phyloP scores from a whole-genome alignment of 2,797 vertebrate genomes.

The Crypturellus tataupa region DNA sequence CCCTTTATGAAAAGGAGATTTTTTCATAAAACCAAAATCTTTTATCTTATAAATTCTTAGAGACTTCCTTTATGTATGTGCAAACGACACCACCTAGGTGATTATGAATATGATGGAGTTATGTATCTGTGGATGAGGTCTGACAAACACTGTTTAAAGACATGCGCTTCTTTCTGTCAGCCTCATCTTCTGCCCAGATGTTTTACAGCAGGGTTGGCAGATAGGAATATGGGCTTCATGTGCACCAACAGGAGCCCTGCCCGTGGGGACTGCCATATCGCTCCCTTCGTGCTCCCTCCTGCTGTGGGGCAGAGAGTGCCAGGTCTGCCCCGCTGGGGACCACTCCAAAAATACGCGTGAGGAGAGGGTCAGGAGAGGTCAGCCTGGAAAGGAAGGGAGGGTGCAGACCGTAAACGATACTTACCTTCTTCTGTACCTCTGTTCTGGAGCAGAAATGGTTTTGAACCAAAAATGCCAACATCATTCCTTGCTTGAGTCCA shows the following conservation, averaged over 20 bases:
- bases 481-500: not conserved
- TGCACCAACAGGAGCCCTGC: not conserved
- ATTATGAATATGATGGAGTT: not conserved
- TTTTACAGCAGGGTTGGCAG: not conserved
- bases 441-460: not conserved
- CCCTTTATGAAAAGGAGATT: not conserved
- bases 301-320: not conserved
- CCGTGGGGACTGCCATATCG: not conserved
- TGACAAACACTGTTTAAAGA: not conserved
- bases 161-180: not conserved
- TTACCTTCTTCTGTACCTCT: not conserved
- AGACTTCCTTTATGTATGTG: not conserved
- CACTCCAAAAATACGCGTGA: fast-evolving
- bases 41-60: not conserved
- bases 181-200: not conserved
- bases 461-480: not conserved
- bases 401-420: not conserved
- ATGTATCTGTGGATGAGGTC: not conserved
- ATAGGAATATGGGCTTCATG: not conserved
- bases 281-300: fast-evolving
- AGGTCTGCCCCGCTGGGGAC: not conserved
- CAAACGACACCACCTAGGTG: not conserved
- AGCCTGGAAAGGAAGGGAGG: not conserved
- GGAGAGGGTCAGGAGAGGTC: not conserved
- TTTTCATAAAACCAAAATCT: not conserved